Percentiles rank a stretch among this genome's conserved stretches.
Conservation (phyloP, 2,888 invertebrate genomes). For the Galerucella pusilla region DNA sequence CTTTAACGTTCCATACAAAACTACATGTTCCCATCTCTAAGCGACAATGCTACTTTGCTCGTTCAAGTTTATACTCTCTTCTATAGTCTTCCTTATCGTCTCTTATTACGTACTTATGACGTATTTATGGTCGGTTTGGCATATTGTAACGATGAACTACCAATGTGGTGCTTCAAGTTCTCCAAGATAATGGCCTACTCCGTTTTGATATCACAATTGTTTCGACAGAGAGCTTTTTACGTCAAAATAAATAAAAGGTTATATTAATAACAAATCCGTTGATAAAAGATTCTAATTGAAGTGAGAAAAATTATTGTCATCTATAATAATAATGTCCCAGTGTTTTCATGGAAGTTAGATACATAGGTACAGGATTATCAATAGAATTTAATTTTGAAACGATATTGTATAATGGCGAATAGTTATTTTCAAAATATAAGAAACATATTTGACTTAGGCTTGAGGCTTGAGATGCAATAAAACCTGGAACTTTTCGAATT, state of each 20-base stretch:
- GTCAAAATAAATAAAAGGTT: background rate
- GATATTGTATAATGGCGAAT: no score
- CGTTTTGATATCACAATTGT: slow-evolving; percentile 14
- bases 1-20: background rate
- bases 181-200: slow-evolving; percentile 12
- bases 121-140: slow-evolving; percentile 30
- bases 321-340: background rate
- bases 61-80: slow-evolving; percentile 18
- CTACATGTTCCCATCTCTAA: slow-evolving; percentile 10
- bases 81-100: slow-evolving; percentile 21
- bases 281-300: background rate
- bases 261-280: background rate
- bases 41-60: slow-evolving; percentile 1
- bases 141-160: slow-evolving; percentile 28
- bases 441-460: no score
- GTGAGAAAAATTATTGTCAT: background rate
- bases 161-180: slow-evolving; percentile 13
- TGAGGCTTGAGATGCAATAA: no score
- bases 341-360: no score
- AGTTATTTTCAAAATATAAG: no score
- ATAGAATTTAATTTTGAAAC: no score
- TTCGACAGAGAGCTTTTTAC: background rate
- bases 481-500: no score
- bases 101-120: slow-evolving; percentile 37
- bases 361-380: no score